Conservation (phyloP, 2,797 vertebrate species). For the Aeoliscus strigatus region DNA sequence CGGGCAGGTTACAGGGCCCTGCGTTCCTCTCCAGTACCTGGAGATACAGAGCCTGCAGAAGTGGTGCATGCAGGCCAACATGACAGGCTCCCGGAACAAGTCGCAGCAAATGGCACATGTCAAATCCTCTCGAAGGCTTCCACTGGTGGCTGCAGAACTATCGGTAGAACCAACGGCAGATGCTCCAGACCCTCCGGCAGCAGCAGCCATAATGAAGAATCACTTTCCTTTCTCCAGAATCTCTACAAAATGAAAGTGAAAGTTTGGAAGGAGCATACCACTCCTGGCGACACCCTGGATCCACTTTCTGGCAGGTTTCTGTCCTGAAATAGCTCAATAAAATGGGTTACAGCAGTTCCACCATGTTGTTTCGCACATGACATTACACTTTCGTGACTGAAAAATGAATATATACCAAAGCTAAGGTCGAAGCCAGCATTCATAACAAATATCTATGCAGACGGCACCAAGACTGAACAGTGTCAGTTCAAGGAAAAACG, state of each 20-base stretch:
- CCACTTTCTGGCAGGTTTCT: no score
- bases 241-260: slow-evolving; percentile 23
- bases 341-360: neutral
- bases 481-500: neutral
- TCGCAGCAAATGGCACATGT: slow-evolving; percentile 87
- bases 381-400: no score
- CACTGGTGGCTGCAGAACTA: slow-evolving; percentile 26
- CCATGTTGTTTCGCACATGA: neutral
- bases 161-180: neutral
- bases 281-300: neutral
- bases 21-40: slow-evolving; percentile 74
- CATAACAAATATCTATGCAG: neutral
- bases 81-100: slow-evolving; percentile 82
- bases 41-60: slow-evolving; percentile 84
- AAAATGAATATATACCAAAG: no score
- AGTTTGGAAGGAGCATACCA: neutral
- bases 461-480: neutral
- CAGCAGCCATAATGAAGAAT: slow-evolving; percentile 40
- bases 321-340: slow-evolving; percentile 7
- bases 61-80: slow-evolving; percentile 88
- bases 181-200: no score
- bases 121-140: slow-evolving; percentile 81
- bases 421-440: no score
- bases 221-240: neutral
- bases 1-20: slow-evolving; percentile 70